Base-by-base conservation (phyloP, 2,888 invertebrate genomes). In the Epiblema foenella region DNA sequence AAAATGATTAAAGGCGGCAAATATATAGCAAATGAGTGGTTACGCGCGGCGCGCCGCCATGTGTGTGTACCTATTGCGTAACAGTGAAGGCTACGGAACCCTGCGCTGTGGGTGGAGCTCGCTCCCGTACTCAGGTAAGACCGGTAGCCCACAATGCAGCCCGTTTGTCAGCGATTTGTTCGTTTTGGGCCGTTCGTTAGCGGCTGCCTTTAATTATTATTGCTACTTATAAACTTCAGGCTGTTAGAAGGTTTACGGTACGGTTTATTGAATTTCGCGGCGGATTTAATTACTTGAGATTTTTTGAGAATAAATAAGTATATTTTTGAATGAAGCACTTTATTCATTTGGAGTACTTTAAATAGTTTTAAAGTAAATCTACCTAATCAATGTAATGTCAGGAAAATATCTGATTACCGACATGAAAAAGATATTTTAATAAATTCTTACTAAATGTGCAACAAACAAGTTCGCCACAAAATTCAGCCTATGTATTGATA, bases 121-220 rank as follows among this genome's bases (percentile, higher is more conserved):
- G 39, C 29, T 60, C 68, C 24, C 42, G 39, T 60, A 39, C 60
- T 64, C 60, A 64, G 74, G 77, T 68, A 82, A 83, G 78, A 82
- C 83, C 83, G 79, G 83, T 83, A 83, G 83, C 83, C 77, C 79
- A 81, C 81, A 82, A 81, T 80, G 77, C 68, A 67, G 73, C 77
- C 77, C 81, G 79, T 81, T 79, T 78, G 77, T 80, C 78, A 80
- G 75, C 33, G 74, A 77, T 76, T 76, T 75, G 68, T 69, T 56
- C 51, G 60, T 54, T 52, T 46, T 42, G 59, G 65, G 18, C 83
- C 81, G 80, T 78, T 78, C 77, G 76, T 77, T 77, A 78, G 72
- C 76, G 37, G 59, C 42, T 42, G 51, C 63, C 54, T 51, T 64
- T 58, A 64, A 64, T 64, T 62, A 58, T 65, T 69, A 59, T 65